Base-by-base conservation (phyloP, 2,888 invertebrate genomes). In the Apamea epomidion region DNA sequence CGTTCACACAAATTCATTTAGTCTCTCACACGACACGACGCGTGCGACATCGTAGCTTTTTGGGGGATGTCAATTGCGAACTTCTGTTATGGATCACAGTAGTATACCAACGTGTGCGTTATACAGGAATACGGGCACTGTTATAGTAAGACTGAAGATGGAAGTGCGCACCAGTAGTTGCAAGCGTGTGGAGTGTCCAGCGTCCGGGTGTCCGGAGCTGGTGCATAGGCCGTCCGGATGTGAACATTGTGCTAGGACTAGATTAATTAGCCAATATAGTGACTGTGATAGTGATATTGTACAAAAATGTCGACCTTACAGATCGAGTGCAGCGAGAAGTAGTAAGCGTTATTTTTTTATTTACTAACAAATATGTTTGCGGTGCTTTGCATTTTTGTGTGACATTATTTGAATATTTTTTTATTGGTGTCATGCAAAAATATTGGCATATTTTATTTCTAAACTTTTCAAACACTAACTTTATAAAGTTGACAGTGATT, bases 241-340 rank as follows among this genome's bases (percentile, higher is more conserved):
- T 96, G 95, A 95, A 93, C 93, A 92, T 92, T 97, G 96, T 91
- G 91, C 89, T 92, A 95, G 96, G 92, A 96, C 95, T 94, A 96
- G 95, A 94, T 92, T 93, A 90, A 93, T 92, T 95, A 95, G 93
- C 93, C 91, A 93, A 94, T 94, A 93, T 90, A 96, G 96, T 97
- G 97, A 95, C 93, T 96, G 97, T 97, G 97, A 96, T 96, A 96
- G 95, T 96, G 95, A 92, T 93, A 87, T 92, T 92, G 93, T 94
- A 94, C 94, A 93, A 89, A 94, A 93, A 93, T 92, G 91, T 93
- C 93, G 95, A 90, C 93, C 94, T 7, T 95, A 95, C 90, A 95
- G 93, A 93, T 92, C 94, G 76, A 95, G 95, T 88, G 87, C 94
- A 75, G 95, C 95, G 60, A 95, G 95, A 93, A 97, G 95, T 93